Base-by-base conservation (phyloP, 2,888 invertebrate species). In the Dryobotodes eremita region DNA sequence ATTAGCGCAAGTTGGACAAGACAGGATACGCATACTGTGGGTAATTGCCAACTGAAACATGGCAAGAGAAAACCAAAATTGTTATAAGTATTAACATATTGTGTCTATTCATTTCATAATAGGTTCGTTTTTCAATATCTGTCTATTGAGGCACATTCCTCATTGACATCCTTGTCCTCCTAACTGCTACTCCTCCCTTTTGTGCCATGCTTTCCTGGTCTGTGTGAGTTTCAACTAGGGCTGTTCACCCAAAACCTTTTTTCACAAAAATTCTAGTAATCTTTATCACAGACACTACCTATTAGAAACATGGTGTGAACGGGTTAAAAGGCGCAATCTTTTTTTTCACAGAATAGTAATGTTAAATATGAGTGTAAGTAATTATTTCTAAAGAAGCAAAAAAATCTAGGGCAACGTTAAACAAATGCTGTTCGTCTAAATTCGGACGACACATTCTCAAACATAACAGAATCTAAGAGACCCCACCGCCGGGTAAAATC, bases 31-130 rank as follows among this genome's bases (percentile, higher is more conserved):
- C 36, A 59, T 74, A 50, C 85, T 87, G 53, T 88, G 87, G 6
- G 80, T 80, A 48, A 89, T 78, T 53, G 88, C 83, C 3, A 92
- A 79, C 93, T 93, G 83, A 72, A 90, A 91, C 80, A 72, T 15
- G 20, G 3, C 11, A 71, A 55, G n/a, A 66, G n/a, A 23, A 17
- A 31, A 26, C 13, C 20, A 75, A 0, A 17, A 8, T 7, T 5
- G 4, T 55, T 23, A 53, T 4, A 53, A 2, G 1, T 23, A 36
- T 23, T 26, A n/a, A 48, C 8, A 50, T 36, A 36, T 50, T 66
- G 4, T 36, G 2, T n/a, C 46, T 10, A 13, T 72, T n/a, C 1
- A 71, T 70, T 42, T 48, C 15, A 23, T 26, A 53, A 1, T 46
- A 23, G 17, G 20, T n/a, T 20, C n/a, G 3, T 20, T 48, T 11